Base-by-base conservation (phyloP, 2,113 vertebrate genomes). In the Isurus oxyrinchus region DNA sequence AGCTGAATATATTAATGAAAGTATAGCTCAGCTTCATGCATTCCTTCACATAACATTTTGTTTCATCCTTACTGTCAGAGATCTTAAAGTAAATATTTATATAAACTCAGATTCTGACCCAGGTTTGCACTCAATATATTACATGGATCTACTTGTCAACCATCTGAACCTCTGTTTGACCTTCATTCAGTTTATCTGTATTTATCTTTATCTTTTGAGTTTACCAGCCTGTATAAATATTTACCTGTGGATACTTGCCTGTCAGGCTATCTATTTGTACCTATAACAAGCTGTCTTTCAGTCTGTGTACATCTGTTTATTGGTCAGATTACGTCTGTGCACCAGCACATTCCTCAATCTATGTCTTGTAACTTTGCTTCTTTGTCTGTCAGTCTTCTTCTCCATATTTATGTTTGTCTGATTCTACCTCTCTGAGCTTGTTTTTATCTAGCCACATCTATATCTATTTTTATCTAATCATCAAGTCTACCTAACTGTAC, bases 391-490 rank as follows among this genome's bases (percentile, higher is more conserved):
- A 84, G 40, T 19, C 40, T 84, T 23, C 90, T 93, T 93, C 31
- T 91, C 27, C 14, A 7, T 87, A 87, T 1, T 53, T 27, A 13
- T 55, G 23, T 76, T 23, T 19, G 59, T 40, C n/a, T 23, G 61
- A 63, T 59, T 35, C 27, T 57, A 59, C 4, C 27, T 49, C n/a
- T 61, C 13, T 63, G 19, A 21, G 59, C 90, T 21, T 84, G 16
- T 49, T 40, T 94, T 63, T 94, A n/a, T 63, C 35, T 63, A 40
- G 14, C 59, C 6, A n/a, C 59, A 63, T 40, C 7, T 40, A 21
- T 94, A 2, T 94, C 55, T 91, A 91, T 91, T 91, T 57, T 91
- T 91, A 91, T 59, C 59, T 44, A n/a, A 93, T 55, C 57, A 93
- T n/a, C n/a, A 94, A 40, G 35, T 23, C 90, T 63, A 35, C 35